phyloP scores from a whole-genome alignment of 2,888 invertebrate genomes.

The Nemapogon koenigi region DNA sequence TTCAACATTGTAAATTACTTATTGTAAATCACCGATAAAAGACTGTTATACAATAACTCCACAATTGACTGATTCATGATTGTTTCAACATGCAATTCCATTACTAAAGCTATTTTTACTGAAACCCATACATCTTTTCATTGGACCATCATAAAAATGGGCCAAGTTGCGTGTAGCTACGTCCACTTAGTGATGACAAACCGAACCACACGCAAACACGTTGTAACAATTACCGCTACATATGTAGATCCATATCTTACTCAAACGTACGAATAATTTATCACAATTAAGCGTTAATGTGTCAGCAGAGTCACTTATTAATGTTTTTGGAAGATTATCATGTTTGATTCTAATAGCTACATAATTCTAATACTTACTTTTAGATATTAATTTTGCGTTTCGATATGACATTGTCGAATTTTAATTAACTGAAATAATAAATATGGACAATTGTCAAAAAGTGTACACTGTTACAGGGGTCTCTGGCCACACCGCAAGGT shows the following conservation, averaged over 20 bases:
- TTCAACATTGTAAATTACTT: too few relatives aligned
- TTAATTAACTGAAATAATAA: too few relatives aligned
- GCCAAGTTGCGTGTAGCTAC: constrained; percentile 4
- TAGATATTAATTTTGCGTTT: too few relatives aligned
- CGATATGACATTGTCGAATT: too few relatives aligned
- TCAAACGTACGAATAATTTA: constrained; percentile 12
- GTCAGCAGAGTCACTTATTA: constrained; percentile 1
- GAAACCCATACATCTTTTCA: constrained; percentile 4
- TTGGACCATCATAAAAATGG: constrained; percentile 4
- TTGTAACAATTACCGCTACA: constrained; percentile 12
- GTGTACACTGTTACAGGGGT: too few relatives aligned
- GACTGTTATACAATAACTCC: too few relatives aligned
- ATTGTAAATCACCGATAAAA: too few relatives aligned
- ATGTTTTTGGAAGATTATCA: constrained; percentile 1
- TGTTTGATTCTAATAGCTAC: too few relatives aligned
- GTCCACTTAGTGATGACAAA: constrained; percentile 11
- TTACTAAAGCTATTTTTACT: constrained; percentile 1
- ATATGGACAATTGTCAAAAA: too few relatives aligned
- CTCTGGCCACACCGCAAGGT: too few relatives aligned
- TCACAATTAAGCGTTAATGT: constrained; percentile 11
- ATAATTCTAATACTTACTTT: too few relatives aligned
- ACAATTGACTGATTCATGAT: too few relatives aligned
- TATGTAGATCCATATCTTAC: constrained; percentile 13
- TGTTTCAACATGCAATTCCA: constrained; percentile 3
- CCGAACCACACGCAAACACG: constrained; percentile 10